A percentile compares a stretch with the other conserved stretches of the same genome.
Conservation (phyloP, 2,113 vertebrate species). For the Pleuronectes platessa region DNA sequence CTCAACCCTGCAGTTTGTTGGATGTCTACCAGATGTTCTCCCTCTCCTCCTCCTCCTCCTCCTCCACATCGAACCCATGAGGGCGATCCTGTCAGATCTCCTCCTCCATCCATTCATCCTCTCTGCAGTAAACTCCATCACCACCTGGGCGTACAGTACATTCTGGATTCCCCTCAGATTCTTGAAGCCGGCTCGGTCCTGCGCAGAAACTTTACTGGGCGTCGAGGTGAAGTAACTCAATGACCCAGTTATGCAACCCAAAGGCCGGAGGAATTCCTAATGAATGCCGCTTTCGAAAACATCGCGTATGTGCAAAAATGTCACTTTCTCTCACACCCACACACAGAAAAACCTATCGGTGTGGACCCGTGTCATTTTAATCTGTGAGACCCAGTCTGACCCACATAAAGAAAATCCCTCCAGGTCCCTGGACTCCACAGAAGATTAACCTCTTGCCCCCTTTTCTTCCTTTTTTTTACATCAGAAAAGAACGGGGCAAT, state of each 20-base stretch:
- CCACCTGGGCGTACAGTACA: neutral
- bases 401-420: slow-evolving; percentile 59
- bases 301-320: slow-evolving; percentile 28
- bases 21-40: slow-evolving; percentile 46
- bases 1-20: neutral
- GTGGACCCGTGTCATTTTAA: neutral
- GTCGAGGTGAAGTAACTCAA: slow-evolving; percentile 7
- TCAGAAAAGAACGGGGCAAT: slow-evolving; percentile 1
- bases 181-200: neutral
- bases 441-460: slow-evolving; percentile 65
- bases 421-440: slow-evolving; percentile 41
- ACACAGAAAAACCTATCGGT: neutral
- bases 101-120: neutral
- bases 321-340: slow-evolving; percentile 18
- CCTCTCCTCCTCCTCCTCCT: slow-evolving; percentile 14
- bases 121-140: neutral
- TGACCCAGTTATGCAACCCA: slow-evolving; percentile 48
- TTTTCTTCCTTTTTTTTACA: neutral
- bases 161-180: slow-evolving; percentile 10
- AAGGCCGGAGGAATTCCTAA: slow-evolving; percentile 33
- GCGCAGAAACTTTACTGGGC: neutral
- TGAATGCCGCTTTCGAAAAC: no score
- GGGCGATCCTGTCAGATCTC: slow-evolving; percentile 20
- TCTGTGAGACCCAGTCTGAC: slow-evolving; percentile 49
- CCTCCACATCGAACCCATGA: slow-evolving; percentile 20